Evolutionary conservation across 2,888 invertebrate genomes (phyloP), one percentile per base, ranked within the genome.

Genomic region (Sinotaia quadrata): DNA sequence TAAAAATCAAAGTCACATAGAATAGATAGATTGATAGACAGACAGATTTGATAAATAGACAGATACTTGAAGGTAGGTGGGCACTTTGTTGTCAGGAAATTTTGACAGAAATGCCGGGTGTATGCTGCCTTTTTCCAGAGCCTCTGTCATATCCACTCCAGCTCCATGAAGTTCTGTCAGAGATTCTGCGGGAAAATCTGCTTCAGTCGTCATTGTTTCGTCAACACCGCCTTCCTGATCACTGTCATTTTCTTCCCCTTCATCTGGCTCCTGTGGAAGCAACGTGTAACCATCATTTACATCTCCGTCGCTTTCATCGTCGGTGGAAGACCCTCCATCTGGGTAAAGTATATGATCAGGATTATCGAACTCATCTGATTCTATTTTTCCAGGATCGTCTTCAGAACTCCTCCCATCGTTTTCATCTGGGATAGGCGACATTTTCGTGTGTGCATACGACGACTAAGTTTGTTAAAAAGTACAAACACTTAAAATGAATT

Each of bases 261-360:
- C 66, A 15, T 67, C 72, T 27, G 65, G 51, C 18, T 78, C 73
- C 51, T 80, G 78, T 18, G 78, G 65, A 2, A 80, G 57, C 63
- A 75, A 71, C 63, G 76, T 75, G 44, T 80, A 79, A 27, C 81
- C 80, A 8, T 37, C 63, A 29, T 52, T 47, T 4, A 63, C 67
- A 18, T 62, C 75, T 27, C 73, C 75, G 31, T 72, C 75, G 60
- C 69, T 75, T 10, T 78, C 78, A 15, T 52, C 60, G 5, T 67
- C 67, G 24, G 33, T 56, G 15, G 65, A 65, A 15, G 44, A 15
- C 33, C 49, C 60, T 21, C 29, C 36, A 18, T 33, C 66, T 24
- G 37, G 31, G 21, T 52, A 41, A 44, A 56, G 21, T 31, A 65
- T 44, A 41, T 56, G 37, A 34, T 54, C 51, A 27, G 65, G 56